These are phyloP conservation scores for Gortyna flavago DNA, from an alignment of 2,888 invertebrate species.

Conservation along the genomic window DNA sequence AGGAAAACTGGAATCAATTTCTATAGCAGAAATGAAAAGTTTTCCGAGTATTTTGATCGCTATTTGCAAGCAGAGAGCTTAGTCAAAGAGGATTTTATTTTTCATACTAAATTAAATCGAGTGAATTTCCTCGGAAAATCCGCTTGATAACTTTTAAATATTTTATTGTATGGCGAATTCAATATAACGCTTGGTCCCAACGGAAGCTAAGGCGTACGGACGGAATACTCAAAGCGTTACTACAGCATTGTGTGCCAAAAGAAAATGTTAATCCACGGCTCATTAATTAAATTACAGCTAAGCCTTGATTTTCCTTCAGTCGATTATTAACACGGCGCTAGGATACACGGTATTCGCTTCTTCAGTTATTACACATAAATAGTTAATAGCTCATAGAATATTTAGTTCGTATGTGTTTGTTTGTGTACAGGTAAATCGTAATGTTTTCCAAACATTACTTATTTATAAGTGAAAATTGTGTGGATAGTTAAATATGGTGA, in stretches of 20 bases:
- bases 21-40: constrained; percentile 15
- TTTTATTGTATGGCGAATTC: constrained; percentile 64
- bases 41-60: constrained; percentile 8
- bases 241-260: constrained; percentile 85
- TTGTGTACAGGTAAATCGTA: constrained; percentile 52
- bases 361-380: constrained; percentile 40
- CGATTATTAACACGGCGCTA: constrained; percentile 77
- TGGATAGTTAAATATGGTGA: constrained; percentile 41
- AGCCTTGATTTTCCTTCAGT: constrained; percentile 87
- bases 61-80: background rate
- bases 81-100: background rate
- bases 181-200: constrained; percentile 76
- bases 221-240: constrained; percentile 83
- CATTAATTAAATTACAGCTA: constrained; percentile 85
- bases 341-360: constrained; percentile 75
- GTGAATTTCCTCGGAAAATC: constrained; percentile 33
- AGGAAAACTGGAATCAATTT: constrained; percentile 48
- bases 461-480: constrained; percentile 43
- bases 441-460: constrained; percentile 59
- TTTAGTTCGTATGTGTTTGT: constrained; percentile 31
- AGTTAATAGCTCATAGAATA: constrained; percentile 24
- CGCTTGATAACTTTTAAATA: constrained; percentile 12
- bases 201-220: constrained; percentile 79
- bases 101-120: constrained; percentile 4
- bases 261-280: constrained; percentile 87